Conservation (phyloP, 2,113 vertebrate genomes). For the Scomber scombrus region DNA sequence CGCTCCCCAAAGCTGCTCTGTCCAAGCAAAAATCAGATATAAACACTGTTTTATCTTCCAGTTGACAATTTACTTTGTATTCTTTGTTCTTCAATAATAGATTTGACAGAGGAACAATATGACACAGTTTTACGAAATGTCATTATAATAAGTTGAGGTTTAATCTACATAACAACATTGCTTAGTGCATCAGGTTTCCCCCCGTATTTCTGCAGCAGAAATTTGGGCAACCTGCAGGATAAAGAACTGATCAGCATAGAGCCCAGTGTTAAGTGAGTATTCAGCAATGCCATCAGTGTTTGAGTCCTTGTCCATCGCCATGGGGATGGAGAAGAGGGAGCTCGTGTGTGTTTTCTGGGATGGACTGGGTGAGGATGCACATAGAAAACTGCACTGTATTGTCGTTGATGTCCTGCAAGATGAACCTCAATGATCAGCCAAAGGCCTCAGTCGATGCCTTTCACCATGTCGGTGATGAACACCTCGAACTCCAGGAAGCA, state of each 20-base stretch:
- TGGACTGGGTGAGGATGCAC: conserved; percentile 91
- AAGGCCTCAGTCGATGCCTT: conserved; percentile 87
- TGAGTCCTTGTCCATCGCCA: conserved; percentile 92
- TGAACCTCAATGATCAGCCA: conserved; percentile 90
- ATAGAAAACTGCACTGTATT: conserved; percentile 98
- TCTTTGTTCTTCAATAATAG: too few species aligned
- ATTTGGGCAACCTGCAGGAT: conserved; percentile 92
- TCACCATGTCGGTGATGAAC: conserved; percentile 94
- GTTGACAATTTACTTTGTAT: conserved; percentile 59
- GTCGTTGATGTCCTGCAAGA: conserved; percentile 93
- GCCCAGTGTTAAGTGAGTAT: conserved; percentile 89
- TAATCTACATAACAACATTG: too few species aligned
- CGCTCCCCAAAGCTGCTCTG: conserved; percentile 67
- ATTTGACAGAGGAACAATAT: too few species aligned
- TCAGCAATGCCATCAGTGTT: conserved; percentile 92
- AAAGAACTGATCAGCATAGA: conserved; percentile 91
- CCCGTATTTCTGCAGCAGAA: conserved; percentile 94
- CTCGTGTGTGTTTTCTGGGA: conserved; percentile 96
- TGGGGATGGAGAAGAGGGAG: conserved; percentile 90
- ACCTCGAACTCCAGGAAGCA: conserved; percentile 97
- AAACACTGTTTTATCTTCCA: conserved; percentile 72
- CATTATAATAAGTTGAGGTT: too few species aligned
- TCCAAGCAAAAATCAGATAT: conserved; percentile 55
- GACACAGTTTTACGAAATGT: too few species aligned
- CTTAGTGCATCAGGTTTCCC: conserved; percentile 94